A percentile compares a stretch with the other conserved stretches of the same genome.
Evolutionary conservation across 2,888 invertebrate species (phyloP).

Genomic region (Macrosiphum euphorbiae): DNA sequence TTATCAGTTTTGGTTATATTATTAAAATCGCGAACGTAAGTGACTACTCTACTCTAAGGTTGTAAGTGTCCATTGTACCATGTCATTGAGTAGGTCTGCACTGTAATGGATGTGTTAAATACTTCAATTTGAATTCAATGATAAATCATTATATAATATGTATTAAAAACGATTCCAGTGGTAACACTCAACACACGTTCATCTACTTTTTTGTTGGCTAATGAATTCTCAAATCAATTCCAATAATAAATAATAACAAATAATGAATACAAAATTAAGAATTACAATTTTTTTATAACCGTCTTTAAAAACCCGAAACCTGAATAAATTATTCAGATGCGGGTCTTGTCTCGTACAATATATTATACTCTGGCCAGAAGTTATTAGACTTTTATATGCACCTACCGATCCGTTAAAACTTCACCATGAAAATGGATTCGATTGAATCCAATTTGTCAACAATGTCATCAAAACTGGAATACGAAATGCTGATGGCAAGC

Average conservation of each 20-base stretch:
- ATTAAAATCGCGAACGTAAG: too few species aligned
- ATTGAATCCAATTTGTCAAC: slow-evolving; percentile 19
- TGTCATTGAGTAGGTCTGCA: too few species aligned
- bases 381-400: neutral
- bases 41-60: too few species aligned
- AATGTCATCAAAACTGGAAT: neutral
- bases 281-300: neutral
- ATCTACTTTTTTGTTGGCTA: neutral
- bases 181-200: neutral
- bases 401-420: neutral
- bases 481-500: slow-evolving; percentile 23
- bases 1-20: too few species aligned
- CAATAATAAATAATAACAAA: neutral
- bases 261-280: neutral
- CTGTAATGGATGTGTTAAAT: too few species aligned
- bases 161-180: too few species aligned
- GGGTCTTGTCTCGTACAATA: neutral
- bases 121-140: too few species aligned
- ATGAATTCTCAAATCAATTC: neutral
- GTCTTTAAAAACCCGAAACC: neutral
- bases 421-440: neutral
- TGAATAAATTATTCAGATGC: neutral
- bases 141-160: too few species aligned
- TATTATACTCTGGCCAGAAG: neutral
- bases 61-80: too few species aligned